Percentiles rank a stretch among this genome's conserved stretches.
These are phyloP conservation scores for Hemichromis elongatus DNA, from an alignment of 2,113 vertebrate species.

Conservation along the genomic window DNA sequence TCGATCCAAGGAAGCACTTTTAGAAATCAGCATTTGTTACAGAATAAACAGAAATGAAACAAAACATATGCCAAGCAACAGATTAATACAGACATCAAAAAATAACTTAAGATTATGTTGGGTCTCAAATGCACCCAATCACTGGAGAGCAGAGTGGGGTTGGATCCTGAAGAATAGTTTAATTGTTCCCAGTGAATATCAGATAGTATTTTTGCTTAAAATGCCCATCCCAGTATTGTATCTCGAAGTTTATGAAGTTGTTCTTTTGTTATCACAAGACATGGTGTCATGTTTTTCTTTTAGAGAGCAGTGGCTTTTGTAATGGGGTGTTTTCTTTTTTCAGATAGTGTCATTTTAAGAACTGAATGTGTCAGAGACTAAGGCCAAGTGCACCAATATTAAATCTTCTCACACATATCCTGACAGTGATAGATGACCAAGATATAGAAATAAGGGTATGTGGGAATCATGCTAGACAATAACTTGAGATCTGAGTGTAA, in stretches of 20 bases:
- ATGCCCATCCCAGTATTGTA: neutral
- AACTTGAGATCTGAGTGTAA: neutral
- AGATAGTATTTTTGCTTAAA: neutral
- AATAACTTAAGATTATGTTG: neutral
- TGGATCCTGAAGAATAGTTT: neutral
- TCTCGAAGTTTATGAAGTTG: neutral
- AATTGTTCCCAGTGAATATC: neutral
- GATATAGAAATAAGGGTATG: neutral
- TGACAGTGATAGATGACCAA: neutral
- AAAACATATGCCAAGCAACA: neutral
- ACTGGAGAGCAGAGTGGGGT: neutral
- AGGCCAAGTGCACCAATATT: neutral
- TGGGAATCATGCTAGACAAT: neutral
- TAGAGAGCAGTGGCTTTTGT: neutral
- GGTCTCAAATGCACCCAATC: neutral
- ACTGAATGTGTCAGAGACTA: neutral
- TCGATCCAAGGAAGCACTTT: neutral
- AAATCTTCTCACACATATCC: neutral
- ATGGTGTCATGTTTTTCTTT: neutral
- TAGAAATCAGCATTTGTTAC: neutral
- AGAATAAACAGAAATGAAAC: neutral
- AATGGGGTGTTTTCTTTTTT: neutral
- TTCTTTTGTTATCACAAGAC: neutral
- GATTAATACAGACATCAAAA: neutral
- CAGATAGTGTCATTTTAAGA: neutral